Evolutionary conservation across 2,888 invertebrate genomes (phyloP).

Genomic region (Xylophagus ater): DNA sequence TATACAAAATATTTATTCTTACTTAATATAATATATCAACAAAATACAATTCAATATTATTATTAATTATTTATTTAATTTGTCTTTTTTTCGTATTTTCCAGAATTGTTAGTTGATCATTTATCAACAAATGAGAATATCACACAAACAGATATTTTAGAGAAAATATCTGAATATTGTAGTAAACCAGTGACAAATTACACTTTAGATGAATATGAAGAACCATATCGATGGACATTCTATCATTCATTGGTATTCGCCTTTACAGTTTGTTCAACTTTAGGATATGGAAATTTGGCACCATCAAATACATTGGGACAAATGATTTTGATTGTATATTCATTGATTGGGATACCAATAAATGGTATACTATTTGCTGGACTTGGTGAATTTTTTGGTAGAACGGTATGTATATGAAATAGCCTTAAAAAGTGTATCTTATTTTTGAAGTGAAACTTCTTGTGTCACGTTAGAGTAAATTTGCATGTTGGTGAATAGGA

Average conservation of each 20-base stretch:
- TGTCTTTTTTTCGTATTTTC: conserved; percentile 17
- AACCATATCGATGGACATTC: conserved; percentile 68
- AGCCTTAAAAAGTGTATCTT: too few relatives aligned
- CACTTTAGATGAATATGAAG: conserved; percentile 48
- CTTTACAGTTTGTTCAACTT: conserved; percentile 82
- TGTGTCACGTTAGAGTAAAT: too few relatives aligned
- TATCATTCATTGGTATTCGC: conserved; percentile 87
- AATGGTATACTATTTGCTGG: conserved; percentile 56
- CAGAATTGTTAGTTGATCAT: conserved; percentile 32
- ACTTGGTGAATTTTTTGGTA: conserved; percentile 75
- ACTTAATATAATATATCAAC: too few relatives aligned
- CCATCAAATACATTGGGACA: conserved; percentile 71
- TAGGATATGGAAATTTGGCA: conserved; percentile 84
- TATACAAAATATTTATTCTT: too few relatives aligned
- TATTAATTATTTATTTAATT: too few relatives aligned
- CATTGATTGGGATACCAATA: conserved; percentile 55
- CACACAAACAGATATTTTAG: conserved; percentile 30
- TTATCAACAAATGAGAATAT: conserved; percentile 27
- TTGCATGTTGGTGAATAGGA: too few relatives aligned
- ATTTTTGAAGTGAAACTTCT: too few relatives aligned
- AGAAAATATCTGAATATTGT: conserved; percentile 57
- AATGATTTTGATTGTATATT: conserved; percentile 79
- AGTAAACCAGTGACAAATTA: conserved; percentile 60
- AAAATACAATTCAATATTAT: too few relatives aligned
- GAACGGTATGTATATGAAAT: conserved; percentile 54